Conservation (phyloP, 2,888 invertebrate genomes). For the Camponotus fellah region DNA sequence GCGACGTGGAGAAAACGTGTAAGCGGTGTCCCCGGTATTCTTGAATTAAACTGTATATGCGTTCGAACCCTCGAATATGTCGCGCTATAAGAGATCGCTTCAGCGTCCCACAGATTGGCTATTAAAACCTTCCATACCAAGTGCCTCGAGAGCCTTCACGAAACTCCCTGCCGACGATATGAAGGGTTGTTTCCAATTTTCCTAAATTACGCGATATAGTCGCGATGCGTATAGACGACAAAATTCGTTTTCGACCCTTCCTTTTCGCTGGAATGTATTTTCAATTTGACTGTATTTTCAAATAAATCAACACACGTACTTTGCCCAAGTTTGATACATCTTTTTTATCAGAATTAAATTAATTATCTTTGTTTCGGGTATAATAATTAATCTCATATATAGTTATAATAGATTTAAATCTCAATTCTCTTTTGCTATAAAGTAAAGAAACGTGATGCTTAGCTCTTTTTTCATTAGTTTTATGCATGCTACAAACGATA, state of each 20-base stretch:
- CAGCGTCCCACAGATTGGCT: slow-evolving; percentile 76
- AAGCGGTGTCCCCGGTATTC: slow-evolving; percentile 60
- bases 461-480: not conserved
- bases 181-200: slow-evolving; percentile 80
- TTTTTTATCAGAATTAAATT: not conserved
- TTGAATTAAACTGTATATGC: slow-evolving; percentile 70
- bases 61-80: slow-evolving; percentile 59
- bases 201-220: slow-evolving; percentile 73
- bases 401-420: not conserved
- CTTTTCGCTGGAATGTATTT: slow-evolving; percentile 53
- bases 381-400: not conserved
- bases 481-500: not conserved
- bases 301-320: not conserved
- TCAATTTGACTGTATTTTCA: not conserved
- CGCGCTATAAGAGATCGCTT: slow-evolving; percentile 74
- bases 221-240: slow-evolving; percentile 64
- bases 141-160: slow-evolving; percentile 73
- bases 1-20: slow-evolving; percentile 47
- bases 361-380: not conserved
- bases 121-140: slow-evolving; percentile 78
- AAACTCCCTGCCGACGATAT: slow-evolving; percentile 70
- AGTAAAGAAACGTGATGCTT: not conserved
- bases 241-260: slow-evolving; percentile 71
- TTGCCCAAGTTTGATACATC: not conserved
- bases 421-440: not conserved